phyloP scores from a whole-genome alignment of 2,888 invertebrate genomes.

The Seira musarum region DNA sequence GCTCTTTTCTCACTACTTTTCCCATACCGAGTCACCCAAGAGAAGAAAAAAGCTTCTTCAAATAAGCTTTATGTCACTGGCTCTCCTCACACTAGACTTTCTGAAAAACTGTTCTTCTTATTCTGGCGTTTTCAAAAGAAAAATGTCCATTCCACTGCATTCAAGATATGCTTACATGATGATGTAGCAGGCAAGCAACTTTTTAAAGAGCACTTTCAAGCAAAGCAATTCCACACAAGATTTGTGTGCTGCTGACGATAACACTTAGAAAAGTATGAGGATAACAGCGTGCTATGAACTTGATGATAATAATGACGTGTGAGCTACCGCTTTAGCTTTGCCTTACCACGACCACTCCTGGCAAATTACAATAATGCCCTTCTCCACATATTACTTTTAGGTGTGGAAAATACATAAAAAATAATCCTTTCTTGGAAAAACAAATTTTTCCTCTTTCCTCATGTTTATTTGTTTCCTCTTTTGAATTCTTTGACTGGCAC shows the following conservation, averaged over 20 bases:
- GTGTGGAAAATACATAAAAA: not conserved
- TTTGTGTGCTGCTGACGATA: conserved; percentile 48
- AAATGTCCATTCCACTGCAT: no score
- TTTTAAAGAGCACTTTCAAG: conserved; percentile 31
- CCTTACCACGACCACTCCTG: conserved; percentile 7
- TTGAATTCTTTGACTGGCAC: no score
- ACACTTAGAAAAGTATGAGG: conserved; percentile 19
- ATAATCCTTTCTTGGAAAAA: not conserved
- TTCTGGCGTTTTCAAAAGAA: conserved; percentile 7
- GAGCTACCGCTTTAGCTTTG: not conserved
- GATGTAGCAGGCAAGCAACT: not conserved
- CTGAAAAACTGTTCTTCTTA: conserved; percentile 6
- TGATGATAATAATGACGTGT: conserved; percentile 21
- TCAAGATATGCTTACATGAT: no score
- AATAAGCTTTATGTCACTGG: conserved; percentile 39
- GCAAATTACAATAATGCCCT: conserved; percentile 3
- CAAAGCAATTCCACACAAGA: conserved; percentile 46
- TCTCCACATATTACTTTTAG: not conserved
- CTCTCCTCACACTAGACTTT: conserved; percentile 23
- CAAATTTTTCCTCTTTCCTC: not conserved
- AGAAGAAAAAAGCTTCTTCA: conserved; percentile 34
- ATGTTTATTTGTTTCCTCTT: not conserved
- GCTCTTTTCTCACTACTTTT: conserved; percentile 6
- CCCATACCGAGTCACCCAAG: not conserved
- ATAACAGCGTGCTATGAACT: conserved; percentile 27